Conservation (phyloP, 2,888 invertebrate genomes). For the Biston betularia region DNA sequence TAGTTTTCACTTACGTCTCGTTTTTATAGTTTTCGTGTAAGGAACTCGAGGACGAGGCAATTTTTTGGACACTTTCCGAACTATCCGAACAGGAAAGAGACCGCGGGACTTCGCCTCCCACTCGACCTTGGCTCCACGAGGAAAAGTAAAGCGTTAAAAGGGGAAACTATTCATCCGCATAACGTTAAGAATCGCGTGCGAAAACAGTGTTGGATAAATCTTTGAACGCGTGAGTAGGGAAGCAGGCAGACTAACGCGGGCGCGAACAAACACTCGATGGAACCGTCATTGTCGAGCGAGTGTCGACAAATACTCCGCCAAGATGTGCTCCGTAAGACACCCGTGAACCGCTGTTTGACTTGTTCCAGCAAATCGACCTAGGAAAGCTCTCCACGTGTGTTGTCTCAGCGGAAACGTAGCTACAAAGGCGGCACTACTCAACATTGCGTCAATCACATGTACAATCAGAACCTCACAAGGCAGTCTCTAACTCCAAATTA, state of each 20-base stretch:
- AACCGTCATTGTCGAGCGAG: constrained; percentile 65
- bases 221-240: constrained; percentile 59
- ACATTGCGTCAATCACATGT: constrained; percentile 3
- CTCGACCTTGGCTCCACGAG: constrained; percentile 37
- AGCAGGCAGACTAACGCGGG: constrained; percentile 53
- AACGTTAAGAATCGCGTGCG: constrained; percentile 34
- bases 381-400: constrained; percentile 57
- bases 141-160: constrained; percentile 36
- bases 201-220: constrained; percentile 61
- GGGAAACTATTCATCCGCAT: constrained; percentile 37
- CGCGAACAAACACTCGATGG: constrained; percentile 62
- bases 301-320: constrained; percentile 66
- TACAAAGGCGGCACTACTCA: constrained; percentile 17
- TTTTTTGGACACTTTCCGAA: constrained; percentile 48
- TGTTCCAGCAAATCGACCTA: constrained; percentile 66
- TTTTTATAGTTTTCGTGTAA: constrained; percentile 53
- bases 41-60: constrained; percentile 47
- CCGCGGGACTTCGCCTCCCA: constrained; percentile 28
- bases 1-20: constrained; percentile 56
- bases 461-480: constrained; percentile 1
- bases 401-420: constrained; percentile 36
- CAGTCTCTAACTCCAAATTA: constrained; percentile 20
- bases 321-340: constrained; percentile 54
- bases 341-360: constrained; percentile 67
- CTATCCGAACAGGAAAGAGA: constrained; percentile 28